Base-by-base conservation (phyloP, 2,888 invertebrate species). In the Microctonus aethiopoides region DNA sequence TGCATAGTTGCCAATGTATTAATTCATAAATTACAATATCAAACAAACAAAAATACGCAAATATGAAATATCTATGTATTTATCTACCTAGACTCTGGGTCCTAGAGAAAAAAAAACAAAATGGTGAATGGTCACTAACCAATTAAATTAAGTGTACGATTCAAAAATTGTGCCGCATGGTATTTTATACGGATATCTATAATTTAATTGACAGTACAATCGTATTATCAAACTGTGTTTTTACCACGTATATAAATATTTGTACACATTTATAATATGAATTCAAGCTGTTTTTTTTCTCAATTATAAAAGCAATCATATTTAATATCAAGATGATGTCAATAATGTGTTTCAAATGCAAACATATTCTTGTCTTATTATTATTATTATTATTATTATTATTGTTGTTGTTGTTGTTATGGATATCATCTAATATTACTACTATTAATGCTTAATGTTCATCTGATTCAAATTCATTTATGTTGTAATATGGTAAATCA, bases 181-280 rank as follows among this genome's bases (percentile, higher is more conserved):
- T 69, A 63, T 77, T 77, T 74, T 76, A 68, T 77, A 75, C 74
- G 68, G 60, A 61, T 69, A 63, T n/a, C n/a, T 73, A 73, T 9
- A 10, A 32, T 57, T 57, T 34, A 32, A 59, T 34, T 20, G 32
- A 66, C 59, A 67, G 68, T 67, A 74, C 64, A 51, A 72, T 72
- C 71, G 72, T 72, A 73, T 67, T 60, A 69, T 72, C 70, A 71
- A 63, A 60, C 56, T 68, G 65, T 72, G 74, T 68, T 70, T 73
- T 71, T 75, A 75, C 66, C 62, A 68, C n/a, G n/a, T 68, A 66
- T 64, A 68, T 60, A 61, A 54, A 61, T 67, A 67, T 68, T 72
- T 72, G 66, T 51, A 68, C 36, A 71, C 56, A 68, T 52, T 65
- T 59, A 67, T 54, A 66, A 57, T 16, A 57, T 34, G 13, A 26